Evolutionary conservation across 2,113 vertebrate genomes (phyloP), one percentile per base, ranked within the genome.

Genomic region (Chionodraco myersi): DNA sequence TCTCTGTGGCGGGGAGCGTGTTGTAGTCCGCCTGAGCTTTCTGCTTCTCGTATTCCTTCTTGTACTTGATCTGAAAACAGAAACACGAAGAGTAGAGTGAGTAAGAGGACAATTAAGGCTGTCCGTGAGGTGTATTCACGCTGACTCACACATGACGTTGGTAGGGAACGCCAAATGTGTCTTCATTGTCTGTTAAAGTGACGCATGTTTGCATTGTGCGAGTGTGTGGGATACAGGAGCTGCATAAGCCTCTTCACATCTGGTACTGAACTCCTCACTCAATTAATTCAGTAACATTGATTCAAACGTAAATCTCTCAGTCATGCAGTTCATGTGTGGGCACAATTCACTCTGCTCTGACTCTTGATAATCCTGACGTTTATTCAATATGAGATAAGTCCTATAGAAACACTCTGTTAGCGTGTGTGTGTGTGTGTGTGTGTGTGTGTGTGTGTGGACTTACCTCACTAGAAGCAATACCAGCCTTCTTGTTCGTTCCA

Each of bases 1-100:
- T 99, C 76, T 99, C 97, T 65, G 97, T 96, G 54, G 97, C 98
- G 65, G 98, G 98, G 88, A 99, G 98, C 65, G 96, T 96, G 48
- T 98, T 99, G 87, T 99, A 99, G 86, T 96, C 97, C 5, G 95
- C 88, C 88, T 94, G 41, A 1, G 92, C 94, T 93, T 99, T 99
- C 1, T 85, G 91, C 90, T 98, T 98, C 82, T 99, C 97, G 65
- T 98, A 99, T 60, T 96, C 94, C 92, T 96, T 96, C 95, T 95
- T 99, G 92, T 99, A 99, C 89, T 97, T 96, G 86, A 96, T 85
- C 98, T 99, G 76, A 61, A 61, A 73, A 89, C 75, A 89, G 72
- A 83, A 48, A 92, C 80, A 54, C 2, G 13, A 34, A 71, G 14
- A 59, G 48, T 4, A 75, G 7, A 0, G 13, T 60, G 26, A 79